Base-by-base conservation (phyloP, 2,888 invertebrate genomes). In the Drosophila planitibia region DNA sequence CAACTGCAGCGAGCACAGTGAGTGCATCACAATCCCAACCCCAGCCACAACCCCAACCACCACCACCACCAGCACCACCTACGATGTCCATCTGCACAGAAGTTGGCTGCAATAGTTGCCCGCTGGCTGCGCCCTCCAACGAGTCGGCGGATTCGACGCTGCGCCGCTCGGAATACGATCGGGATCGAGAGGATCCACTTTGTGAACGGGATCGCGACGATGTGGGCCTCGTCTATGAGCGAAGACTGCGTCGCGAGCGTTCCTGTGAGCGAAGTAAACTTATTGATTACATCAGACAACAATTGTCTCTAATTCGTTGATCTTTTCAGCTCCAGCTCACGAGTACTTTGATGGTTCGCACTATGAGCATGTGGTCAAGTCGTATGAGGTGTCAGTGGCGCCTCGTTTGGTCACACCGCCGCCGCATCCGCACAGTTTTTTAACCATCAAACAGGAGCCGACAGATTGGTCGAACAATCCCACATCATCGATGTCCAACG, bases 371-470 rank as follows among this genome's bases (percentile, higher is more conserved):
- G 79, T 88, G 44, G 84, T 76, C 0, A 83, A 82, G 32, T 53
- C 82, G 3, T 83, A 76, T 57, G 77, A 83, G 6, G 71, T 72
- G 6, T 63, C 67, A n/a, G 55, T 67, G 16, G 57, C 76, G 16
- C 64, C 91, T 1, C 86, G 80, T 25, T 35, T 81, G 41, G 74
- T 82, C 14, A 77, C 91, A 22, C 75, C 86, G 35, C 82, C 90
- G 25, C 82, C 89, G 22, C 90, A 86, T 72, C 74, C 83, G 54
- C 90, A 91, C 59, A 89, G 81, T 80, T 91, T 91, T 71, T 76
- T 92, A 30, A 77, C 85, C 68, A 93, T 94, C 19, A 95, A 95
- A 91, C 95, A 96, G 87, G 96, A 96, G 86, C 96, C 96, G 7
- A 93, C 95, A 14, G 96, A 97, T 82, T 97, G 97, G 97, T 70